Conservation (phyloP, 2,797 vertebrate species). For the Cirrhinus molitorella region DNA sequence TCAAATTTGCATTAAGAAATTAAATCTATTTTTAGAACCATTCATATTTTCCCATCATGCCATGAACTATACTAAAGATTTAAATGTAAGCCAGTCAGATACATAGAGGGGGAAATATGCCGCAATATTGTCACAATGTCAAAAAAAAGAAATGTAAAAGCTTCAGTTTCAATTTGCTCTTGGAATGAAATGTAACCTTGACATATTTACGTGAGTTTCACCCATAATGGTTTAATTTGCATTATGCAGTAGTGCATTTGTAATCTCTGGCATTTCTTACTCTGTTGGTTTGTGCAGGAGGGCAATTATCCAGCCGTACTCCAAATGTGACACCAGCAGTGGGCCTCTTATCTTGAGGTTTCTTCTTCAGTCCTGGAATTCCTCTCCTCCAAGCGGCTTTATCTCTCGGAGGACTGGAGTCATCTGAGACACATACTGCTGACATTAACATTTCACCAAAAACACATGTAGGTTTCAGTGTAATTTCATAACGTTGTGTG, state of each 20-base stretch:
- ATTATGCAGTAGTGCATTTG: not conserved
- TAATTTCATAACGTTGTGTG: not conserved
- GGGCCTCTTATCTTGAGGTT: slow-evolving; percentile 92
- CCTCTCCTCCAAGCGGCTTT: slow-evolving; percentile 91
- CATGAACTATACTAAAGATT: not conserved
- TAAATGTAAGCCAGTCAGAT: not conserved
- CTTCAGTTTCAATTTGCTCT: not conserved
- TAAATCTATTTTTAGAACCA: not conserved
- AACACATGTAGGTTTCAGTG: slow-evolving; percentile 6
- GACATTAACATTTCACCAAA: slow-evolving; percentile 17
- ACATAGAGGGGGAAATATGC: not conserved
- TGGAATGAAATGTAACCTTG: not conserved
- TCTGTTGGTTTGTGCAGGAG: slow-evolving; percentile 88
- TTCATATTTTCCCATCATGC: not conserved
- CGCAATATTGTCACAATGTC: not conserved
- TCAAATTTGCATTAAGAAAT: not conserved
- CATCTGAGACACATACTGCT: slow-evolving; percentile 79
- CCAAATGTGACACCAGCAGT: slow-evolving; percentile 90
- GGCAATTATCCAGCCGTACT: slow-evolving; percentile 94
- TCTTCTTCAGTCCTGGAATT: slow-evolving; percentile 93
- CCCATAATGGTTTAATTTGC: not conserved
- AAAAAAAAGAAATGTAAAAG: not conserved
- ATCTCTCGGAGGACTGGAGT: slow-evolving; percentile 95
- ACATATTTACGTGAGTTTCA: not conserved
- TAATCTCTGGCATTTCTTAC: slow-evolving; percentile 73